A percentile compares a stretch with the other conserved stretches of the same genome.
phyloP scores from a whole-genome alignment of 2,113 vertebrate species.

The Apeltes quadracus region DNA sequence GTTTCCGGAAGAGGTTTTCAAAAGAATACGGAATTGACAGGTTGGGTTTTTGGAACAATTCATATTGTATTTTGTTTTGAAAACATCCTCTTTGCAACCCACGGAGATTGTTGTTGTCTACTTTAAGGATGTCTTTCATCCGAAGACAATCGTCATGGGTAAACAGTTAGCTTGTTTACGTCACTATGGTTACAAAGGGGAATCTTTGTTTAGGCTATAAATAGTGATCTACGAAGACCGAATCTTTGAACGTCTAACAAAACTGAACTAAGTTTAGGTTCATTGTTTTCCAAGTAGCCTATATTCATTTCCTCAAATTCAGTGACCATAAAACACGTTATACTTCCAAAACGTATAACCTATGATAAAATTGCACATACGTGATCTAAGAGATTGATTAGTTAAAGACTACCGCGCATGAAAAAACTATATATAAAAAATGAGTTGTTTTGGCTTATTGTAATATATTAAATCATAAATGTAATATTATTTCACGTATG shows the following conservation, averaged over 20 bases:
- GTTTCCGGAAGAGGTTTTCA: constrained; percentile 6
- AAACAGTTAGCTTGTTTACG: too few species aligned
- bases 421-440: background rate
- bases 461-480: background rate
- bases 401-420: background rate
- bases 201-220: too few species aligned
- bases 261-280: too few species aligned
- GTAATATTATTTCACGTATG: background rate
- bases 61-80: background rate
- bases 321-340: background rate
- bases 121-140: background rate
- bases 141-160: background rate
- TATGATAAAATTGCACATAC: too few species aligned
- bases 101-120: background rate
- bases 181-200: too few species aligned
- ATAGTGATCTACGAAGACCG: too few species aligned
- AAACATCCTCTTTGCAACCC: background rate
- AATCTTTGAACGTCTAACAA: too few species aligned
- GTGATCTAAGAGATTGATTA: too few species aligned
- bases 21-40: background rate
- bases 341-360: background rate
- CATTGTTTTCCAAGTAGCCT: background rate
- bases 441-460: background rate
- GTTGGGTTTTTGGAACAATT: too few species aligned
- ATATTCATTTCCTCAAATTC: background rate